Base-by-base conservation (phyloP, 1,140 invertebrate species). In the Pachypsylla venusta region DNA sequence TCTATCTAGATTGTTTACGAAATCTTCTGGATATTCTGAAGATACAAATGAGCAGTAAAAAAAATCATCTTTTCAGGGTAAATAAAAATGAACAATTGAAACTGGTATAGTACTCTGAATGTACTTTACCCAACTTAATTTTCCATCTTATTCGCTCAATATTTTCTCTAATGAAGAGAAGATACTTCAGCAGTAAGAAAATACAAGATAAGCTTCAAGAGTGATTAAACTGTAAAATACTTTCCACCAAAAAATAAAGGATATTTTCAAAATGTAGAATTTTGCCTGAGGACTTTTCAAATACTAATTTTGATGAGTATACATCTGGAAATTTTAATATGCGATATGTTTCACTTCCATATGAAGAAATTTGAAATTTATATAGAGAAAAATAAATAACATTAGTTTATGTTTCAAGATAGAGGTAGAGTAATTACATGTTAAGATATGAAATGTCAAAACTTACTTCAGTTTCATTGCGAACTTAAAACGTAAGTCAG, bases 111-210 rank as follows among this genome's bases (percentile, higher is more conserved):
- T 35, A 35, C 30, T 35, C 16, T 35, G 30, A 35, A 16, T 35
- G 30, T 12, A n/a, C 30, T 10, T 16, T 10, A 16, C 10, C 10
- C 30, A 35, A 12, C n/a, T 19, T 19, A n/a, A 48, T 19, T 48
- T 48, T 5, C 42, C 42, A 48, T 48, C 42, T 48, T 48, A 48
- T 48, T 48, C 16, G n/a, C 22, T n/a, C 42, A 48, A 48, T 48
- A 48, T 19, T 48, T 48, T 48, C 22, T 48, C 42, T 48, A 48
- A 48, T 48, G 42, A 48, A 35, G 42, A 48, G n/a, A n/a, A 48
- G 22, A 48, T 19, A 48, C 42, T n/a, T 19, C 5, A n/a, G 42
- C 5, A 48, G 30, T 12, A 12, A 48, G 7, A 19, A 48, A 35
- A 48, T 22, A 5, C 42, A 48, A 48, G 42, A 48, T 48, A 48